Conservation (phyloP, 2,113 vertebrate species). For the Galemys pyrenaicus region DNA sequence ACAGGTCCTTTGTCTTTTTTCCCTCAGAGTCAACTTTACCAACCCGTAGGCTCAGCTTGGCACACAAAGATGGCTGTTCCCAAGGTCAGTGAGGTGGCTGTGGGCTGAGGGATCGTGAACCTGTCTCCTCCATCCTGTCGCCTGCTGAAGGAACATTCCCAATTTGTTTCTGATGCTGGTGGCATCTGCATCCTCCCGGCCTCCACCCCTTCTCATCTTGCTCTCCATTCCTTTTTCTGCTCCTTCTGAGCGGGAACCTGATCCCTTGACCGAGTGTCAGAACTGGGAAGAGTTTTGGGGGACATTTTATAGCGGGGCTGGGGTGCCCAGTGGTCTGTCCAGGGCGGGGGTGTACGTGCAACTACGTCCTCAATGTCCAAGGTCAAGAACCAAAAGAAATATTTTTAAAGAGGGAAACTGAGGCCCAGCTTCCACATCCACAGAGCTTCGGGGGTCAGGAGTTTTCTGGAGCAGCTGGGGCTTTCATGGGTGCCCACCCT, state of each 20-base stretch:
- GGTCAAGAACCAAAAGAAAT: not conserved
- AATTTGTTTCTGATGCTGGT: not conserved
- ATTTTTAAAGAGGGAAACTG: not conserved
- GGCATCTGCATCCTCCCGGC: not conserved
- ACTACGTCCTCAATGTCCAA: not conserved
- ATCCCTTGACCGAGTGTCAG: not conserved
- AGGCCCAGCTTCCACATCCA: not conserved
- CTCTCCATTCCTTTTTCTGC: not conserved
- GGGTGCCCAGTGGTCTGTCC: not conserved
- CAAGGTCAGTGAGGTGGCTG: not conserved
- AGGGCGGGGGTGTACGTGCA: too few relatives aligned
- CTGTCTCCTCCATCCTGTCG: not conserved
- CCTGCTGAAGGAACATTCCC: not conserved
- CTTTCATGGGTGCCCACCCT: not conserved
- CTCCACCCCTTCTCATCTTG: not conserved
- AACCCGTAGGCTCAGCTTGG: not conserved
- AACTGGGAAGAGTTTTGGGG: not conserved
- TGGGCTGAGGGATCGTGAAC: not conserved
- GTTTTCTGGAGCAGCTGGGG: not conserved
- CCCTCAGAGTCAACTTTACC: not conserved
- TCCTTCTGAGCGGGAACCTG: not conserved
- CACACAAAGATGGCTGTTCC: not conserved
- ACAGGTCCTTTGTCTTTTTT: not conserved
- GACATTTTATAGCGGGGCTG: not conserved
- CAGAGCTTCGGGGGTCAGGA: not conserved